Percentiles rank a stretch among this genome's conserved stretches.
These are phyloP conservation scores for Dasyprocta punctata DNA, from an alignment of 2,113 vertebrate species.

Conservation along the genomic window DNA sequence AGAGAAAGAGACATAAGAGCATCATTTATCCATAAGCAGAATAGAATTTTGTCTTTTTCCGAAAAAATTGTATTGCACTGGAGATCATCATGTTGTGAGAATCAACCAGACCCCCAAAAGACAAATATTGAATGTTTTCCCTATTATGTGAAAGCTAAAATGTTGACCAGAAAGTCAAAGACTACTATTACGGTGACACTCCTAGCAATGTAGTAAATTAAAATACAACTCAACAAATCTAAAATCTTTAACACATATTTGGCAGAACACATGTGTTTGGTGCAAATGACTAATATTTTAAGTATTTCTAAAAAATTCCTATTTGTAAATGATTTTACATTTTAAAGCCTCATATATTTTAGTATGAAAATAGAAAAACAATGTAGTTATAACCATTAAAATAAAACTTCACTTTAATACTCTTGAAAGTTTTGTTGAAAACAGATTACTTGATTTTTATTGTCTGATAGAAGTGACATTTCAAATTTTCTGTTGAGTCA, in stretches of 20 bases:
- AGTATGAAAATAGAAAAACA: neutral
- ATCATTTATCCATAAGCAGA: neutral
- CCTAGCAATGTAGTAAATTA: neutral
- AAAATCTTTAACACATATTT: neutral
- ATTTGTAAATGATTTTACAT: neutral
- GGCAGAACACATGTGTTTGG: neutral
- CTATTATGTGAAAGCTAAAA: neutral
- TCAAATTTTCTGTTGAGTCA: neutral
- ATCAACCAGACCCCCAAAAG: neutral
- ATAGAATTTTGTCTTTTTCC: neutral
- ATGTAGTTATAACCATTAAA: neutral
- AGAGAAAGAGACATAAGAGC: too few species aligned
- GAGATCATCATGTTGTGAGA: neutral
- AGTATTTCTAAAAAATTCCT: neutral
- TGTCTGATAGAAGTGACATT: neutral
- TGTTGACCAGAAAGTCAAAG: neutral
- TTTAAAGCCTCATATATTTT: neutral
- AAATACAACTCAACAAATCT: neutral
- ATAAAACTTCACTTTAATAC: neutral
- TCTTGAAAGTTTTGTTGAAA: neutral
- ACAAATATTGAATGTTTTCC: neutral
- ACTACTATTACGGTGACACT: neutral
- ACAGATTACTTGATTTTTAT: neutral
- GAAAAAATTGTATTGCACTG: neutral
- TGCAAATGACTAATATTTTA: slow-evolving; percentile 22